Evolutionary conservation across 2,888 invertebrate species (phyloP).

Genomic region (Ormyrus labotus): DNA sequence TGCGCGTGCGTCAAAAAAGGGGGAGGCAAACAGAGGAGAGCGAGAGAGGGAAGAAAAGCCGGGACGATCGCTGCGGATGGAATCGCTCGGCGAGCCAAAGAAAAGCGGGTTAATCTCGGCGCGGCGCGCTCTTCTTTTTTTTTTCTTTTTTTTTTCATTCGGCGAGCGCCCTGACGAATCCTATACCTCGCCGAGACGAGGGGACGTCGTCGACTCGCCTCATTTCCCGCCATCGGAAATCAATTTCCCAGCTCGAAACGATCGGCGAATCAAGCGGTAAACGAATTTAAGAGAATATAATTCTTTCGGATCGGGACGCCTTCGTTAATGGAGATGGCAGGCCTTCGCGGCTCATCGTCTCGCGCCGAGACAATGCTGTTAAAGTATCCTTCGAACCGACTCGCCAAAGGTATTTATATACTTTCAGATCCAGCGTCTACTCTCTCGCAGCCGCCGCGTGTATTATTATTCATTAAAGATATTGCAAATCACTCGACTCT

Average conservation of each 20-base stretch:
- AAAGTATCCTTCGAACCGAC: no score
- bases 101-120: conserved; percentile 40
- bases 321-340: background rate
- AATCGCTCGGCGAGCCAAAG: background rate
- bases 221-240: conserved; percentile 55
- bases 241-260: conserved; percentile 50
- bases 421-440: no score
- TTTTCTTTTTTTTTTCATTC: conserved; percentile 8
- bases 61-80: background rate
- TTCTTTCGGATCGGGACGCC: conserved; percentile 32
- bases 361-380: background rate
- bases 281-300: conserved; percentile 51
- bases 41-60: background rate
- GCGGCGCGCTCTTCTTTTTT: background rate
- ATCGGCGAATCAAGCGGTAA: conserved; percentile 47
- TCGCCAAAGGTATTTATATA: no score
- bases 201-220: conserved; percentile 15
- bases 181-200: background rate
- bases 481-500: no score
- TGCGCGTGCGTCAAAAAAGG: conserved; percentile 15
- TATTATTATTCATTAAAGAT: no score
- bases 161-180: conserved; percentile 30
- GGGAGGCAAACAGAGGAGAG: background rate
- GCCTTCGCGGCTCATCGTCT: background rate
- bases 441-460: no score